Conservation (phyloP, 92 coral and sea anemone genomes). For the Actinostola sp. region DNA sequence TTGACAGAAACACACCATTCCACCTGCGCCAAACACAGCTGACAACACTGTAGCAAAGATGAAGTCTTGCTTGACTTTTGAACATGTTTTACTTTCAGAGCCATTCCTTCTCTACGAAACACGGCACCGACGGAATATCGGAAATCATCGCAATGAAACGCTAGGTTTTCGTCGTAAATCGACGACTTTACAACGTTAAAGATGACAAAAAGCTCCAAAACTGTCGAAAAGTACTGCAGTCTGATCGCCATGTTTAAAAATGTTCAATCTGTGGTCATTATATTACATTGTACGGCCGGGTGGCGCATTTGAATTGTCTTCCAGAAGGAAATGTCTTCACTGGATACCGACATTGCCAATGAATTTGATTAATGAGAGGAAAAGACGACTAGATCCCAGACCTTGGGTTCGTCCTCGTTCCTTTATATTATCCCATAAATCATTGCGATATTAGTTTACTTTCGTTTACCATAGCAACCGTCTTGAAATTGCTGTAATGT, state of each 20-base stretch:
- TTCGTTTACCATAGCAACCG: no score
- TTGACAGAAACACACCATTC: constrained; percentile 35
- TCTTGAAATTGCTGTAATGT: no score
- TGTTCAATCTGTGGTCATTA: no score
- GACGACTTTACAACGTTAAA: background rate
- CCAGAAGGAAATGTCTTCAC: no score
- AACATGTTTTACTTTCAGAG: constrained; percentile 6
- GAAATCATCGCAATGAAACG: constrained; percentile 11
- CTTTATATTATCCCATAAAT: background rate
- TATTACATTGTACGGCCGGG: no score
- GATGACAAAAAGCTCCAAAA: background rate
- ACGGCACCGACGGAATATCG: constrained; percentile 19
- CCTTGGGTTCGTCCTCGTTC: background rate
- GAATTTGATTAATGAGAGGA: background rate
- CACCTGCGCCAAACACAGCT: constrained; percentile 11
- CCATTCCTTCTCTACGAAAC: constrained; percentile 1
- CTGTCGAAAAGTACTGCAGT: background rate
- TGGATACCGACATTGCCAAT: no score
- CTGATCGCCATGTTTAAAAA: no score
- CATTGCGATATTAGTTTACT: no score
- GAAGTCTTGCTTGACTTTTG: constrained; percentile 1
- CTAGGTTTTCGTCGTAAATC: background rate
- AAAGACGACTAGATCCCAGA: background rate
- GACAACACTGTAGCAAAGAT: constrained; percentile 16
- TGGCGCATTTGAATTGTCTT: no score